Evolutionary conservation across 1,140 invertebrate species (phyloP).

Genomic region (Apis dorsata): DNA sequence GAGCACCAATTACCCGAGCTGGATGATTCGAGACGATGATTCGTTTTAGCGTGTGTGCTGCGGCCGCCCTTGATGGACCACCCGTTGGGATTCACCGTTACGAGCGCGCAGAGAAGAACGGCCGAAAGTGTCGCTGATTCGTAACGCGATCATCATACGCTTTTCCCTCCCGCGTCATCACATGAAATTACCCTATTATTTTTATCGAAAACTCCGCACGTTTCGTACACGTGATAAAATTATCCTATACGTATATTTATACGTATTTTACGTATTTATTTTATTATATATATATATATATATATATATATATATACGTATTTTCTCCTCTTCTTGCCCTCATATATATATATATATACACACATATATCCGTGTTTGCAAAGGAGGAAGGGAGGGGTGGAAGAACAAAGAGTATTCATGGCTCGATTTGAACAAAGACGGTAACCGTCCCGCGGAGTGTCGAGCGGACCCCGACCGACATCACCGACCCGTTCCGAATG

Average conservation of each 20-base stretch:
- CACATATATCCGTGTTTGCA: neutral
- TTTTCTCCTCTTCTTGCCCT: too few relatives aligned
- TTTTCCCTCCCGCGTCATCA: neutral
- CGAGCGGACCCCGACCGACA: constrained; percentile 42
- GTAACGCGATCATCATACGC: constrained; percentile 20
- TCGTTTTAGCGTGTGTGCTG: constrained; percentile 69
- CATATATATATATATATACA: too few relatives aligned
- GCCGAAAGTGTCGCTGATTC: constrained; percentile 27
- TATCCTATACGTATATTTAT: too few relatives aligned
- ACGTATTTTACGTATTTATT: too few relatives aligned
- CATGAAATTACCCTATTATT: too few relatives aligned
- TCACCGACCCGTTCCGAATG: constrained; percentile 54
- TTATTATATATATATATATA: too few relatives aligned
- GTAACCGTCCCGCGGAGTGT: constrained; percentile 35
- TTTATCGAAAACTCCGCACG: too few relatives aligned
- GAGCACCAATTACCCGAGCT: constrained; percentile 24
- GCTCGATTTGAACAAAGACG: constrained; percentile 77
- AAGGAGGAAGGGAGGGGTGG: neutral
- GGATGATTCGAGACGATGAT: constrained; percentile 64
- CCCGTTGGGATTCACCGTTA: constrained; percentile 67
- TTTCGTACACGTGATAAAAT: too few relatives aligned
- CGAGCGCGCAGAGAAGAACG: constrained; percentile 64
- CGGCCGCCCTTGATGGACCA: constrained; percentile 68
- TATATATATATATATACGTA: too few relatives aligned
- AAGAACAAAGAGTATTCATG: constrained; percentile 48